Base-by-base conservation (phyloP, 2,888 invertebrate genomes). In the Caenorhabditis doughertyi region DNA sequence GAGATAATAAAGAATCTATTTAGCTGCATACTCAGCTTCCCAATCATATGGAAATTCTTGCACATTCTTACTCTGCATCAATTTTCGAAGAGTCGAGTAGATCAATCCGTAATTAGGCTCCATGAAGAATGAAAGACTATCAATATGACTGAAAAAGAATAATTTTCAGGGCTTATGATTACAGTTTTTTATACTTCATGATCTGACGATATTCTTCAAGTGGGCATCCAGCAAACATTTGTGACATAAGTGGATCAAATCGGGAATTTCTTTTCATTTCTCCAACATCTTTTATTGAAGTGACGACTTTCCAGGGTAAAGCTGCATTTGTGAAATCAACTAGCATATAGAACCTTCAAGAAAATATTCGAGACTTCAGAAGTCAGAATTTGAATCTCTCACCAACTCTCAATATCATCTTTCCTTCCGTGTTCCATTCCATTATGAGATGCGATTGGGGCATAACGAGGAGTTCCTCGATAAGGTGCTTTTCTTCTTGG, bases 381-480 rank as follows among this genome's bases (percentile, higher is more conserved):
- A 62, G 0, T 23, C 8, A 39, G 39, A 39, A 13, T 3, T 13
- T 4, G 13, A 13, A n/a, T n/a, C n/a, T 39, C 42, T 29, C 18
- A 70, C 89, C 88, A 89, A 51, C 85, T 87, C 71, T 89, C 89
- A 56, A 87, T 80, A 44, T 89, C 89, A 53, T 89, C 88, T 73
- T 88, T 87, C 44, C 89, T 79, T 29, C 88, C 85, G 49, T 88
- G 87, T 25, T 89, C 89, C 21, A 83, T 67, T 23, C 65, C 53
- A 18, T 85, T 71, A 53, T 89, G 89, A 16, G 87, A 85, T n/a
- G 88, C 87, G 8, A 89, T 73, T 2, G 89, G 82, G 3, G 89
- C 89, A 72, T 89, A 89, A 25, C 89, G 83, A 11, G 89, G 88
- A 9, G 89, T 89, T 39, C 89, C 89, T 3, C 89, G 77, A 82